These are phyloP conservation scores for Lagopus muta DNA, from an alignment of 2,113 vertebrate species.

Conservation along the genomic window DNA sequence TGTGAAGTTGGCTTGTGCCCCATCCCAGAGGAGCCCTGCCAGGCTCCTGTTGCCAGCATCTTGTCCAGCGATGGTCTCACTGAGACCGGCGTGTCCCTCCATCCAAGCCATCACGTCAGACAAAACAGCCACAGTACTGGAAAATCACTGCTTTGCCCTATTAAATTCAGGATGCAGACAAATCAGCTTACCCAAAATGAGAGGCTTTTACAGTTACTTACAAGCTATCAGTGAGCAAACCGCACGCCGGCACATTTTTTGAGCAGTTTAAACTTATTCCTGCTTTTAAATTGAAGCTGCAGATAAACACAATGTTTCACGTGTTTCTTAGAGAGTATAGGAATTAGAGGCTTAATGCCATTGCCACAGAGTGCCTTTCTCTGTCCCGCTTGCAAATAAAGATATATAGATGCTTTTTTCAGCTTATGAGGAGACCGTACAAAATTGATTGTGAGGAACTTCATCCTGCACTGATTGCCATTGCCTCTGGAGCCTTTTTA, in stretches of 20 bases:
- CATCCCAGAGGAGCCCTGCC: neutral
- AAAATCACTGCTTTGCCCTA: neutral
- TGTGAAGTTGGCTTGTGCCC: accelerated
- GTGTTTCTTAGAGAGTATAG: neutral
- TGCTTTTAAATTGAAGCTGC: neutral
- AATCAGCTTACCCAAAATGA: neutral
- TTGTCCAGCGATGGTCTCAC: neutral
- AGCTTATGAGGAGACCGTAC: neutral
- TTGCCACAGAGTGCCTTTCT: neutral
- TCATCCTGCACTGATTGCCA: constrained; percentile 37
- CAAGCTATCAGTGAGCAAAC: neutral
- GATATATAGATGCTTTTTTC: constrained; percentile 7
- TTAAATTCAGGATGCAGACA: neutral
- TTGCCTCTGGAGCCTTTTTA: constrained; percentile 59
- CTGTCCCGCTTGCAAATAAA: constrained; percentile 2
- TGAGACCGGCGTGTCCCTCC: neutral
- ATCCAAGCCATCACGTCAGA: neutral
- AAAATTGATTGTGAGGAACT: constrained; percentile 52
- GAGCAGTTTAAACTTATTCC: neutral
- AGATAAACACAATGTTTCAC: constrained; percentile 2
- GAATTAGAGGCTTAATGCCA: constrained; percentile 15
- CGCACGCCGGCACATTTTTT: neutral
- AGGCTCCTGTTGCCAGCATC: neutral
- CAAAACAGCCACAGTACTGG: neutral
- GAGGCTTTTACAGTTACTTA: neutral